Evolutionary conservation across 2,113 vertebrate species (phyloP).

Genomic region (Notarius lentiginosus): DNA sequence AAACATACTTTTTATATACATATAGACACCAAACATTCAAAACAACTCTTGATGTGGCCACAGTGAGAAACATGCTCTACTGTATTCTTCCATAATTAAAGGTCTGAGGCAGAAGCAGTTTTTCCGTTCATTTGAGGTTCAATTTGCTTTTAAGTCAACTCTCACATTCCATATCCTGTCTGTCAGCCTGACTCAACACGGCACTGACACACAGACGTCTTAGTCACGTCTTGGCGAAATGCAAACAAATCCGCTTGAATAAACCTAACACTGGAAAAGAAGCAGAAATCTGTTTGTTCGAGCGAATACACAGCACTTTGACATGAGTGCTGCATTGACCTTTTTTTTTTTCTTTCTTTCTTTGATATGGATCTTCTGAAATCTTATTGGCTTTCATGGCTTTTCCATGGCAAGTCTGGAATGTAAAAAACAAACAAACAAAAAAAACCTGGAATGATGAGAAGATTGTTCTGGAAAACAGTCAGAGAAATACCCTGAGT

Average conservation of each 20-base stretch:
- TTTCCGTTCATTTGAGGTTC: neutral
- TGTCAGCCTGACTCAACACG: neutral
- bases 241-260: neutral
- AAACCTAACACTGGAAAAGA: neutral
- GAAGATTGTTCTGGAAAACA: neutral
- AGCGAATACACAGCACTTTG: neutral
- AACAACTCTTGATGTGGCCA: neutral
- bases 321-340: neutral
- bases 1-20: neutral
- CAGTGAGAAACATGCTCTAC: neutral
- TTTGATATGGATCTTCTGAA: neutral
- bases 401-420: conserved; percentile 1
- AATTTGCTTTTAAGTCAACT: neutral
- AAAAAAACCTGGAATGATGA: neutral
- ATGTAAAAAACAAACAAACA: neutral
- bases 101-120: neutral
- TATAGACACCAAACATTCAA: neutral
- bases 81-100: neutral
- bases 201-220: neutral
- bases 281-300: neutral
- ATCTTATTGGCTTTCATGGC: neutral
- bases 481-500: conserved; percentile 1
- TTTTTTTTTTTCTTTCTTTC: neutral
- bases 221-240: neutral
- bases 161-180: neutral